Evolutionary conservation across 2,888 invertebrate species (phyloP), one percentile per base, ranked within the genome.

Genomic region (Caenorhabditis uteleia): DNA sequence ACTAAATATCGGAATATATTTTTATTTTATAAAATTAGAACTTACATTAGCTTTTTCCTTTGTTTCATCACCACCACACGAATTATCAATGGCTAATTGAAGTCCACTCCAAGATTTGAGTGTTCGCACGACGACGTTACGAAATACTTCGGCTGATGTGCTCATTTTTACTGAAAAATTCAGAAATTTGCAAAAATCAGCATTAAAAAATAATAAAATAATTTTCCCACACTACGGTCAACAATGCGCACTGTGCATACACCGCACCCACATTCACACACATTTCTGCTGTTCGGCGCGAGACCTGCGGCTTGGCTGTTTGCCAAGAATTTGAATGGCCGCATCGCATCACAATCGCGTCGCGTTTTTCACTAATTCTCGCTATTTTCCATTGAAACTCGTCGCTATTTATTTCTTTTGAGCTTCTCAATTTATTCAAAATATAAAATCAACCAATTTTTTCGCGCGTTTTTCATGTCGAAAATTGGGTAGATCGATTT

Each of bases 31-130:
- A 51, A 36, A 53, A 42, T 12, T 42, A 55, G 54, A 23, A 50
- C 34, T 43, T 27, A 68, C 73, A 39, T 62, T 56, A 42, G 77
- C 62, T 53, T 72, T 72, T 44, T 70, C 69, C n/a, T 23, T 34
- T 2, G 78, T 79, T 26, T 76, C 72, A 25, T 68, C 58, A 3
- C 77, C 78, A 12, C 73, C 78, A 34, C 73, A 55, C 16, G 70
- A 45, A 27, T 68, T 70, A 23, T 76, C 67, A 16, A 79, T 26
- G 0, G 70, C 77, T 20, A 79, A 25, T 46, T 77, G 76, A 53
- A 76, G 77, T 5, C 74, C 75, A 31, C 70, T 68, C 74, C 74
- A 75, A 7, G 60, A 68, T 14, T 53, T 45, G 21, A 75, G 50
- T 5, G 68, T 57, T 42, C 62, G 43, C 1, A 40, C 48, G 23